phyloP scores from a whole-genome alignment of 1,140 invertebrate species.

The Zaprionus davidi region DNA sequence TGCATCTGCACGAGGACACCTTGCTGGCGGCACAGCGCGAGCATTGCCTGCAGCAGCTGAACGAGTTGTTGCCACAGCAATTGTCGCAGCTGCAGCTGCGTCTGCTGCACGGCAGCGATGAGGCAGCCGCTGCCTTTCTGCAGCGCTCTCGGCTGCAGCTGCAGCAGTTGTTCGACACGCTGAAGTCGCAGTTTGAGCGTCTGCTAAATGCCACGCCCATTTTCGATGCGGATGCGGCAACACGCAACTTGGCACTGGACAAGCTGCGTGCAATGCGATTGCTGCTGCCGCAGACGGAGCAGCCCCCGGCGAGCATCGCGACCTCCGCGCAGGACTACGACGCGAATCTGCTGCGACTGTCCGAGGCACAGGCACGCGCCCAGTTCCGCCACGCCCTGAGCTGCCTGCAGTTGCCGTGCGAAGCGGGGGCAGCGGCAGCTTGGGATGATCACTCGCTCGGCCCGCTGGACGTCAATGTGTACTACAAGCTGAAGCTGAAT shows the following conservation, averaged over 20 bases:
- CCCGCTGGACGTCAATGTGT: conserved; percentile 71
- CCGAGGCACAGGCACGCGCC: conserved; percentile 22
- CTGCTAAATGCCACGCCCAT: conserved; percentile 59
- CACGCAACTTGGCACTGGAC: conserved; percentile 49
- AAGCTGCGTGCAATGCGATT: conserved; percentile 68
- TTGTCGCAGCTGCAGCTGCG: conserved; percentile 50
- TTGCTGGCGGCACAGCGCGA: conserved; percentile 42
- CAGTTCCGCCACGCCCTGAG: conserved; percentile 48
- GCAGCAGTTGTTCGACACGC: conserved; percentile 45
- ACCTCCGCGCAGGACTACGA: conserved; percentile 40
- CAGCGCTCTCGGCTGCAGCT: conserved; percentile 22
- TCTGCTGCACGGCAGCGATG: conserved; percentile 44
- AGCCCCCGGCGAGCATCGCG: not conserved
- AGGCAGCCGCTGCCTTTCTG: conserved; percentile 13
- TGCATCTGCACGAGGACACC: conserved; percentile 58
- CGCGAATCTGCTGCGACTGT: conserved; percentile 60
- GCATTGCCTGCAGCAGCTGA: conserved; percentile 61
- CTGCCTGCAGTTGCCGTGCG: conserved; percentile 35
- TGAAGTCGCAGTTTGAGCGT: conserved; percentile 65
- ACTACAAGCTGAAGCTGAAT: conserved; percentile 71
- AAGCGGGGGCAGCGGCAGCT: not conserved
- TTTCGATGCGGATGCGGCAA: conserved; percentile 50
- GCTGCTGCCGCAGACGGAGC: conserved; percentile 24
- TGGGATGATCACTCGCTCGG: conserved; percentile 24
- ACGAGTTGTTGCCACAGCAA: conserved; percentile 58